Percentiles rank a stretch among this genome's conserved stretches.
phyloP scores from a whole-genome alignment of 1,140 invertebrate genomes.

The Ptiloglossa arizonensis region DNA sequence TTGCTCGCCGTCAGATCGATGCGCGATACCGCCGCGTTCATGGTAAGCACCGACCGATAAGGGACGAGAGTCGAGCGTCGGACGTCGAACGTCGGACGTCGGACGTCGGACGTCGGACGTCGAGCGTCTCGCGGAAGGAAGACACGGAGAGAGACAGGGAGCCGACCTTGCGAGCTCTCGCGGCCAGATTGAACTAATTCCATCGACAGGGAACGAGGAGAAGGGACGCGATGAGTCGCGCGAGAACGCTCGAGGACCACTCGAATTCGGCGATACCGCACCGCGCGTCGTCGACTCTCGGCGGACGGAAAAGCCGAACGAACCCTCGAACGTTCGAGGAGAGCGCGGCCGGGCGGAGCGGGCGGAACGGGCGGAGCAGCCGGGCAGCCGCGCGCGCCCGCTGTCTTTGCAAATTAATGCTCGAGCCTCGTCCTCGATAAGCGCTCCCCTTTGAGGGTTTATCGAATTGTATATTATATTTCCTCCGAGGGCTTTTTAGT shows the following conservation, averaged over 20 bases:
- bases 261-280: constrained; percentile 66
- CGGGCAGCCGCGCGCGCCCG: constrained; percentile 30
- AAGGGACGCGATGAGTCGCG: constrained; percentile 47
- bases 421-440: constrained; percentile 57
- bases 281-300: constrained; percentile 36
- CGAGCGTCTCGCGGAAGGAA: background rate
- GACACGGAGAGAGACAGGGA: background rate
- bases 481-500: constrained; percentile 44
- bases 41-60: constrained; percentile 74
- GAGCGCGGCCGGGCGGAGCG: no score
- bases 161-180: constrained; percentile 33
- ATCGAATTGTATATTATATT: constrained; percentile 63
- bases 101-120: constrained; percentile 9
- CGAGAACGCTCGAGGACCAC: constrained; percentile 49
- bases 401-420: constrained; percentile 67
- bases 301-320: constrained; percentile 60
- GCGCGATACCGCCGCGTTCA: constrained; percentile 76
- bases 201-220: constrained; percentile 28
- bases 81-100: constrained; percentile 62
- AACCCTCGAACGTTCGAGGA: constrained; percentile 54
- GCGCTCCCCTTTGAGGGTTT: constrained; percentile 47
- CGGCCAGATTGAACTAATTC: constrained; percentile 65
- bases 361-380: no score
- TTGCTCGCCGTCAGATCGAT: constrained; percentile 81
- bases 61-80: constrained; percentile 54